Percentiles rank a stretch among this genome's conserved stretches.
These are phyloP conservation scores for roundworm (Caenorhabditis elegans) DNA, from an alignment of 1,140 invertebrate species.

Conservation along the genomic window DNA sequence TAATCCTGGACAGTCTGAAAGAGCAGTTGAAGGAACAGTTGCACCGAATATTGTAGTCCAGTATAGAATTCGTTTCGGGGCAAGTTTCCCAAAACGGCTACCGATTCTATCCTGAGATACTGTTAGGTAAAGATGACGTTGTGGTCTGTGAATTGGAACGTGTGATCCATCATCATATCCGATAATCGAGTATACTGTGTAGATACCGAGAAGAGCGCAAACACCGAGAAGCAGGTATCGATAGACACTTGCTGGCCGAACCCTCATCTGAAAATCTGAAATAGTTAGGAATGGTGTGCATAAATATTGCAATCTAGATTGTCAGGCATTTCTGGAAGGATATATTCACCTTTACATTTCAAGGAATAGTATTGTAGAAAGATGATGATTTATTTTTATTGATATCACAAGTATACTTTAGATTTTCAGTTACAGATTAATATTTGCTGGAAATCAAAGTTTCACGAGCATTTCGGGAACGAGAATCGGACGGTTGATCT, in stretches of 20 bases:
- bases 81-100: slow-evolving; percentile 27
- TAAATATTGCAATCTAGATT: not conserved
- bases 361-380: too few relatives aligned
- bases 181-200: slow-evolving; percentile 33
- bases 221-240: slow-evolving; percentile 16
- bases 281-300: too few relatives aligned
- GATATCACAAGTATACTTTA: not conserved
- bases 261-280: not conserved
- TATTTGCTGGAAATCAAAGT: not conserved
- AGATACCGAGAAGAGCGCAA: not conserved
- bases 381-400: too few relatives aligned
- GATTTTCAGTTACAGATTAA: not conserved
- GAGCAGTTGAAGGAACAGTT: not conserved
- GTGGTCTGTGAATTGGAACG: not conserved
- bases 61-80: slow-evolving; percentile 34
- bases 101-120: slow-evolving; percentile 39
- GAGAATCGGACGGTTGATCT: not conserved
- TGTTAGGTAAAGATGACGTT: slow-evolving; percentile 35
- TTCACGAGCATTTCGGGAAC: not conserved
- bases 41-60: slow-evolving; percentile 30
- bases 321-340: not conserved
- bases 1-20: slow-evolving; percentile 30
- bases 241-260: slow-evolving; percentile 14
- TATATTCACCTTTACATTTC: not conserved
- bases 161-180: slow-evolving; percentile 31